Conservation (phyloP, 1,140 invertebrate species). For the Ylistrum balloti region DNA sequence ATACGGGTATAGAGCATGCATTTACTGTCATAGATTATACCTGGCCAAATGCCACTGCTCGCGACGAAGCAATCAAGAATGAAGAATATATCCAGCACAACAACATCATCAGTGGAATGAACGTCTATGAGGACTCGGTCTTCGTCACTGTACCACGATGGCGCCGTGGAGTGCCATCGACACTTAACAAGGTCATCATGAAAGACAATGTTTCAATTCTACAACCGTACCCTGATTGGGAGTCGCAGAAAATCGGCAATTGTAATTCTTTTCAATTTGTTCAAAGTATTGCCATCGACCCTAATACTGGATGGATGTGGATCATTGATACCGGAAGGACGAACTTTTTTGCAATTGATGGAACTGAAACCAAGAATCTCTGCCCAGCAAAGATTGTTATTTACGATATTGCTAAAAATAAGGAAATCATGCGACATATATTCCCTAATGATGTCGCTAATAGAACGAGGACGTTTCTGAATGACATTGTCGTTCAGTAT, state of each 20-base stretch:
- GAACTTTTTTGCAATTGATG: not conserved
- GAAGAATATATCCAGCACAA: slow-evolving; percentile 46
- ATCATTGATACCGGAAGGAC: not conserved
- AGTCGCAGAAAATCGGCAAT: not conserved
- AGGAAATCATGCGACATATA: slow-evolving; percentile 45
- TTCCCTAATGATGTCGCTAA: slow-evolving; percentile 66
- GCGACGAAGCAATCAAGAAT: slow-evolving; percentile 20
- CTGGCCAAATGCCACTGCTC: slow-evolving; percentile 52
- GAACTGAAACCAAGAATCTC: slow-evolving; percentile 44
- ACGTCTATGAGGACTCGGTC: not conserved
- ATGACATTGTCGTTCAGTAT: slow-evolving; percentile 73
- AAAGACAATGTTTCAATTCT: not conserved
- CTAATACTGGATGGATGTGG: slow-evolving; percentile 42
- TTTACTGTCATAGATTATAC: slow-evolving; percentile 53
- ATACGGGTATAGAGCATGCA: slow-evolving; percentile 46
- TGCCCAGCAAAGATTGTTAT: slow-evolving; percentile 70
- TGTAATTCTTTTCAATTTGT: slow-evolving; percentile 28
- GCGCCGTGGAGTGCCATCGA: slow-evolving; percentile 42
- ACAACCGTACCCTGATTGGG: slow-evolving; percentile 40
- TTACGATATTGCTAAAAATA: slow-evolving; percentile 57
- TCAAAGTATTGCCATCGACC: slow-evolving; percentile 42
- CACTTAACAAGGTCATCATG: slow-evolving; percentile 41
- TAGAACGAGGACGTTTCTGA: slow-evolving; percentile 60
- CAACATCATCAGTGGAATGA: slow-evolving; percentile 42
- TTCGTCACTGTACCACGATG: slow-evolving; percentile 39